Evolutionary conservation across 1,140 invertebrate genomes (phyloP).

Genomic region (Gryllus bimaculatus): DNA sequence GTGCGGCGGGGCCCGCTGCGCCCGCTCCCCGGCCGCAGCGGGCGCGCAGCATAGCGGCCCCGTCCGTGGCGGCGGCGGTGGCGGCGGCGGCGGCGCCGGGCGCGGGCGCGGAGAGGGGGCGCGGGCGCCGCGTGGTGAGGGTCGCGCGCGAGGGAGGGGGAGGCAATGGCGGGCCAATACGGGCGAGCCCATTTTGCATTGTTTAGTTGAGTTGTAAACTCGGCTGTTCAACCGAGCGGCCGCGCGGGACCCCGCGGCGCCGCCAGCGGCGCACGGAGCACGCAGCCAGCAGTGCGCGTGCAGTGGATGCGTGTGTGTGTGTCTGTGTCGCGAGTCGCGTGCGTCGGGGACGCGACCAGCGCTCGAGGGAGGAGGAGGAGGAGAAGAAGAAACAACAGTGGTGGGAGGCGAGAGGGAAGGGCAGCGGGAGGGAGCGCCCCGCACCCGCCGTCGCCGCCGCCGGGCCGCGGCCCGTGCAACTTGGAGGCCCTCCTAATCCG

Average conservation of each 20-base stretch:
- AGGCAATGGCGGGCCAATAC: conserved; percentile 8
- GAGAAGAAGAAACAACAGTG: background rate
- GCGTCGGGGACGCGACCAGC: no score
- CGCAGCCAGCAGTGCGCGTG: background rate
- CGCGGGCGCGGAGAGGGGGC: background rate
- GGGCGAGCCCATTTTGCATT: conserved; percentile 13
- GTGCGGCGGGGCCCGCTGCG: background rate
- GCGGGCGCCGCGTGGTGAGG: background rate
- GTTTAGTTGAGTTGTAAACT: conserved; percentile 20
- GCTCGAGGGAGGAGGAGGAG: no score
- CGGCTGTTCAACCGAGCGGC: conserved; percentile 12
- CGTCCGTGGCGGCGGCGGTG: background rate
- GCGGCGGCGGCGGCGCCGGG: background rate
- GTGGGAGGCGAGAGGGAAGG: background rate
- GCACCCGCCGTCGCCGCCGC: no score
- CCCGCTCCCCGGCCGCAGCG: background rate
- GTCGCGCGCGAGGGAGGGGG: background rate
- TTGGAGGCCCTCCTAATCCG: background rate
- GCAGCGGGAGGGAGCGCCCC: background rate
- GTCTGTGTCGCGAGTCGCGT: background rate
- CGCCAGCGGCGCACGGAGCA: background rate
- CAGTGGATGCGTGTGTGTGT: background rate
- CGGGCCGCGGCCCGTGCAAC: background rate
- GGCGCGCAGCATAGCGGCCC: background rate
- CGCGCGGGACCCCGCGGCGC: background rate